Percentiles rank a stretch among this genome's conserved stretches.
phyloP scores from a whole-genome alignment of 1,140 invertebrate species.

The Bombus impatiens region DNA sequence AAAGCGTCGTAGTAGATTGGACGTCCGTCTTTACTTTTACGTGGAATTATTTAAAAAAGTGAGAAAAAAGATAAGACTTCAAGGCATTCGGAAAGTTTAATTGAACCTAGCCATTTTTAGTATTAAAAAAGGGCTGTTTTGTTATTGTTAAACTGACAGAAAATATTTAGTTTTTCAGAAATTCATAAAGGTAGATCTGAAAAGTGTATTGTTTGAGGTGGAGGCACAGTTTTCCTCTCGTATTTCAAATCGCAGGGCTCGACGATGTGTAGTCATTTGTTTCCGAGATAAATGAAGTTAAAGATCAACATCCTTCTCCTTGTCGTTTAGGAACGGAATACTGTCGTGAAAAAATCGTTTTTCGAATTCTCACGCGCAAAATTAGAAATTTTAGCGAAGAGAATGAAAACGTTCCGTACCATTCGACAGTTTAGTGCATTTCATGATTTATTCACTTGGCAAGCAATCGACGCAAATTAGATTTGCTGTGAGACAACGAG shows the following conservation, averaged over 20 bases:
- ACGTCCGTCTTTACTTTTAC: too few species aligned
- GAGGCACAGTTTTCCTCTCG: not conserved
- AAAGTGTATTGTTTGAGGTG: not conserved
- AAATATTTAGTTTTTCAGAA: not conserved
- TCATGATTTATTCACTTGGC: not conserved
- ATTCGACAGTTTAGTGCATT: not conserved
- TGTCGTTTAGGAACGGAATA: not conserved
- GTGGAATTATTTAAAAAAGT: not conserved
- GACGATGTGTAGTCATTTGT: not conserved
- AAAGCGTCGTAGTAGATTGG: too few species aligned
- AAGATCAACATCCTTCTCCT: not conserved
- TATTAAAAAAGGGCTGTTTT: not conserved
- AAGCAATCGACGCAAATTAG: not conserved
- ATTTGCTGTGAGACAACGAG: not conserved
- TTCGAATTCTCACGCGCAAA: not conserved
- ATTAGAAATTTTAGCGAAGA: not conserved
- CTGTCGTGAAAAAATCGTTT: too few species aligned
- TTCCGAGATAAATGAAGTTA: not conserved
- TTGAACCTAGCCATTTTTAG: not conserved
- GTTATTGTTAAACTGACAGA: not conserved
- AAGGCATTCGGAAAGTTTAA: not conserved
- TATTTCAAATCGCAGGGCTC: not conserved
- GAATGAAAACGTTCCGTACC: not conserved
- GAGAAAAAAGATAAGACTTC: not conserved
- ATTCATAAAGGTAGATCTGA: too few species aligned